phyloP scores from a whole-genome alignment of 2,888 invertebrate genomes.

The Pseudoips prasinana region DNA sequence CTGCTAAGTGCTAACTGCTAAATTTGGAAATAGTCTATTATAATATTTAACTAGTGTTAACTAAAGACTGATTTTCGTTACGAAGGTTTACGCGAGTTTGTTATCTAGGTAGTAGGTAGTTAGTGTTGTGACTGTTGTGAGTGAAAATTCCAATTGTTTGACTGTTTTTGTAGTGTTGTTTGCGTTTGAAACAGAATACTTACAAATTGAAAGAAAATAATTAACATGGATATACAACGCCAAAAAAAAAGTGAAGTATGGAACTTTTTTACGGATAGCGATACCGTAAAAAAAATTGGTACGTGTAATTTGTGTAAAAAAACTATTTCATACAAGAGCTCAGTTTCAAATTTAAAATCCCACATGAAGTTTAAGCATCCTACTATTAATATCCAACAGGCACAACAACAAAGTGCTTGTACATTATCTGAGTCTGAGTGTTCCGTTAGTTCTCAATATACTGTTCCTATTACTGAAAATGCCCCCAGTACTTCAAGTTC shows the following conservation, averaged over 20 bases:
- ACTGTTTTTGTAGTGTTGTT: slow-evolving; percentile 5
- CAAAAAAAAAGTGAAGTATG: slow-evolving; percentile 7
- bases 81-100: slow-evolving; percentile 1
- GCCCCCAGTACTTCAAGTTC: slow-evolving; percentile 2
- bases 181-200: slow-evolving; percentile 1
- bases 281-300: slow-evolving; percentile 6
- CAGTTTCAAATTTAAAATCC: slow-evolving; percentile 4
- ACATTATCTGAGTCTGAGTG: too few relatives aligned
- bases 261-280: slow-evolving; percentile 8
- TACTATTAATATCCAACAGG: slow-evolving; percentile 5
- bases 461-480: slow-evolving; percentile 1
- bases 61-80: too few relatives aligned
- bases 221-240: slow-evolving; percentile 4
- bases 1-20: too few relatives aligned
- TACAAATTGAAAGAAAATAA: slow-evolving; percentile 5
- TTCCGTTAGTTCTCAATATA: slow-evolving; percentile 1
- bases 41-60: too few relatives aligned
- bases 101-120: not conserved
- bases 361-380: slow-evolving; percentile 6
- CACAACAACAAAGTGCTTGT: slow-evolving; percentile 1
- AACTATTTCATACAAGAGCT: slow-evolving; percentile 7
- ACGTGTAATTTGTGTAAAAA: slow-evolving; percentile 6
- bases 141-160: slow-evolving; percentile 2
- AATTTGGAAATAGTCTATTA: too few relatives aligned
- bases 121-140: not conserved